Conservation (phyloP, 2,888 invertebrate genomes). For the Melolontha melolontha region DNA sequence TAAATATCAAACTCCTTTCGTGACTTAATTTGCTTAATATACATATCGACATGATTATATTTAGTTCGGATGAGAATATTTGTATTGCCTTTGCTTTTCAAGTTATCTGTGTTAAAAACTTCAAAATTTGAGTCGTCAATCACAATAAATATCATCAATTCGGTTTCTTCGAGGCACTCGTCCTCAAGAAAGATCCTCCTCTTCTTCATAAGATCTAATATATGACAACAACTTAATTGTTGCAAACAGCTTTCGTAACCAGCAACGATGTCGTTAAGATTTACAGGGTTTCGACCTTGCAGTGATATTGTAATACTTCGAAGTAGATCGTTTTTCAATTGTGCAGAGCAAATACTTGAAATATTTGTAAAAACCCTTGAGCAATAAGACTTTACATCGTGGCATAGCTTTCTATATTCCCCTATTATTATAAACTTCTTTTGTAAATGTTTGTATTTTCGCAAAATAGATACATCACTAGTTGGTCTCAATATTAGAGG, state of each 20-base stretch:
- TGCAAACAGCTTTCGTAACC: neutral
- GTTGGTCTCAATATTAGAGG: constrained; percentile 5
- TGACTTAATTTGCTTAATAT: neutral
- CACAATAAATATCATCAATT: constrained; percentile 11
- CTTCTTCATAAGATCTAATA: constrained; percentile 5
- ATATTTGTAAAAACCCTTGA: too few relatives aligned
- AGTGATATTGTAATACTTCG: neutral
- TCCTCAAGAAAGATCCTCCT: neutral
- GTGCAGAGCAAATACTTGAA: too few relatives aligned
- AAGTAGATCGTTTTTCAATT: neutral
- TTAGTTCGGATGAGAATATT: too few relatives aligned
- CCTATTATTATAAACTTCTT: constrained; percentile 20
- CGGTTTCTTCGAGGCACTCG: neutral
- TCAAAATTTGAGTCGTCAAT: neutral
- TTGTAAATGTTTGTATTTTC: constrained; percentile 14
- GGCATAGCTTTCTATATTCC: neutral
- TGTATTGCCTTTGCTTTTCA: too few relatives aligned
- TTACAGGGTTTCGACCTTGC: constrained; percentile 6
- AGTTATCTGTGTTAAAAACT: neutral
- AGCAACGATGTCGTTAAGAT: neutral
- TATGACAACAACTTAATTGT: constrained; percentile 4
- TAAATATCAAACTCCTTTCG: neutral
- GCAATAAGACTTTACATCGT: neutral
- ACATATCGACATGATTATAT: neutral
- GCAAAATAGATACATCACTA: neutral